Evolutionary conservation across 2,113 vertebrate genomes (phyloP).

Genomic region (Melanotaenia duboulayi): DNA sequence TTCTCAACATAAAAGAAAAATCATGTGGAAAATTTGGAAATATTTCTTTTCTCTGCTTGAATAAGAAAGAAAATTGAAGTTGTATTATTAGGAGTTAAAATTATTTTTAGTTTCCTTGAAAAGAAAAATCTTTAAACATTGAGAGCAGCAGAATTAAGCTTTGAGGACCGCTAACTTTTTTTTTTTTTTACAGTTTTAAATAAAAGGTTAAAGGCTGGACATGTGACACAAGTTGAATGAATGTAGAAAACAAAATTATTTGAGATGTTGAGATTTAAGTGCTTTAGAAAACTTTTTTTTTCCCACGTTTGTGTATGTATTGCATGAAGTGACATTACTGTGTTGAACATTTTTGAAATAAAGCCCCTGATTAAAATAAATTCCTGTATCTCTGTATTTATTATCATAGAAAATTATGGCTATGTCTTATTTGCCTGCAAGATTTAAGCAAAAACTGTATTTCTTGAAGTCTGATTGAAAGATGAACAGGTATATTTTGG

Average conservation of each 20-base stretch:
- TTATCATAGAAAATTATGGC: background rate
- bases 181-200: background rate
- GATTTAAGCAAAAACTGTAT: no score
- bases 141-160: background rate
- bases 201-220: background rate
- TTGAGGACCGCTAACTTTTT: no score
- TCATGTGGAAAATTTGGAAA: background rate
- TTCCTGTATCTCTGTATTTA: background rate
- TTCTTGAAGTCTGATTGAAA: no score
- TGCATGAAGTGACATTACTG: conserved; percentile 73
- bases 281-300: conserved; percentile 19
- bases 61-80: conserved; percentile 23
- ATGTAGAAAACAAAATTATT: conserved; percentile 12
- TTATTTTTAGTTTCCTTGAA: no score
- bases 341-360: conserved; percentile 70
- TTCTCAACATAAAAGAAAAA: background rate
- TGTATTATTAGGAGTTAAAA: background rate
- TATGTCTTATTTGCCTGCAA: no score
- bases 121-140: no score
- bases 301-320: conserved; percentile 63
- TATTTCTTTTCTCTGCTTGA: conserved; percentile 52
- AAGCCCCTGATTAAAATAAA: conserved; percentile 38
- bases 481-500: no score
- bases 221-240: conserved; percentile 10
- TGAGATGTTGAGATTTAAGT: background rate